phyloP scores from a whole-genome alignment of 2,113 vertebrate species.

The Pelusios castaneus region DNA sequence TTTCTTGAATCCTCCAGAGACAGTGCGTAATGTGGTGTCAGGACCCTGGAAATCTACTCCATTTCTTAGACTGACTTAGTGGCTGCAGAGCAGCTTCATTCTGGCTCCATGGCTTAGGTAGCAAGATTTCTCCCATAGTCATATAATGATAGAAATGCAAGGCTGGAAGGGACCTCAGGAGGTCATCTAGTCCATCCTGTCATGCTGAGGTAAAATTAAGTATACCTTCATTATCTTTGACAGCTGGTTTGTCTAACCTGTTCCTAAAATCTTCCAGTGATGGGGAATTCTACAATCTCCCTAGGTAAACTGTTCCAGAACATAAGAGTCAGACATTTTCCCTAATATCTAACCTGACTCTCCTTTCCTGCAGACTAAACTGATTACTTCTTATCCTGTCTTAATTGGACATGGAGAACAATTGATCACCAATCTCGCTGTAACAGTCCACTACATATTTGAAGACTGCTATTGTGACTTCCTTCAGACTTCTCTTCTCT shows the following conservation, averaged over 20 bases:
- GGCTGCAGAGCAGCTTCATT: not conserved
- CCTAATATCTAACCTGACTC: not conserved
- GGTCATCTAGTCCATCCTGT: not conserved
- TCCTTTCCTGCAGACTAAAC: not conserved
- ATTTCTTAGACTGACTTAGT: fast-evolving
- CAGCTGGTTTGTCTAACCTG: not conserved
- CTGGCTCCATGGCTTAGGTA: not conserved
- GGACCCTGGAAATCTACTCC: not conserved
- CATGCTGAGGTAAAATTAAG: not conserved
- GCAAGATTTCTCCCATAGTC: not conserved
- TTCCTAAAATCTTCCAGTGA: not conserved
- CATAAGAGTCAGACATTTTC: not conserved
- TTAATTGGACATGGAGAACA: not conserved
- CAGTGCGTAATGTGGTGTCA: not conserved
- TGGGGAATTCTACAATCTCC: not conserved
- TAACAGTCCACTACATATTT: not conserved
- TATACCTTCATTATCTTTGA: not conserved
- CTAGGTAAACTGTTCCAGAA: not conserved
- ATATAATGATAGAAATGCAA: not conserved
- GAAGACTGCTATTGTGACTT: not conserved
- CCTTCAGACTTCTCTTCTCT: not conserved
- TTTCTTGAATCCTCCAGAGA: not conserved
- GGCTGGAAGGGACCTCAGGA: not conserved
- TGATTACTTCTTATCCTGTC: not conserved
- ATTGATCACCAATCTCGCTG: not conserved